phyloP scores from a whole-genome alignment of 2,113 vertebrate genomes.

The Erinaceus europaeus region DNA sequence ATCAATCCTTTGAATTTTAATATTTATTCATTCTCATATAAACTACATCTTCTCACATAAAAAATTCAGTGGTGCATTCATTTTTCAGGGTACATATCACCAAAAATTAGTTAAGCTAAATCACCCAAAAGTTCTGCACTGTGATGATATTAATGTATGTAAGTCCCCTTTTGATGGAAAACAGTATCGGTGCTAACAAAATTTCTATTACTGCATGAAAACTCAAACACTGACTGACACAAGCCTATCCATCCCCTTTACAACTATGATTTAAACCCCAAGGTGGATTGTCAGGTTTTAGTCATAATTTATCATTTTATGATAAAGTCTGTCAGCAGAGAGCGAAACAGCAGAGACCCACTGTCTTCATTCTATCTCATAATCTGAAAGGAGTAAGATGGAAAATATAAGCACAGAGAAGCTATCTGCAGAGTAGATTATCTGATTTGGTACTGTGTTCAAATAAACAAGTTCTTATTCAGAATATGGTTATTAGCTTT shows the following conservation, averaged over 20 bases:
- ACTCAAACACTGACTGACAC: not conserved
- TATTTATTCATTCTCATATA: not conserved
- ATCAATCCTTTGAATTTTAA: not conserved
- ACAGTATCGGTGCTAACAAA: constrained; percentile 3
- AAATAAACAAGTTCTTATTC: constrained; percentile 28
- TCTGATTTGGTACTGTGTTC: constrained; percentile 23
- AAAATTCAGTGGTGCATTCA: not conserved
- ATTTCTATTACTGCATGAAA: constrained; percentile 1
- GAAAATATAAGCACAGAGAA: constrained; percentile 5
- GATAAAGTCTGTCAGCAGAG: not conserved
- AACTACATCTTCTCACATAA: not conserved
- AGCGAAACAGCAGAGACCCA: not conserved
- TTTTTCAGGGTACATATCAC: not conserved
- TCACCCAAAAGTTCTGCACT: not conserved
- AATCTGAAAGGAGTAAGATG: constrained; percentile 5
- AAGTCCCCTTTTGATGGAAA: not conserved
- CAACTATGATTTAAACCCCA: not conserved
- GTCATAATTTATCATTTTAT: constrained; percentile 29
- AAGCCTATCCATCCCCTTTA: not conserved
- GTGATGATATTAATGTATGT: not conserved
- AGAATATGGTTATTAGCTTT: not conserved
- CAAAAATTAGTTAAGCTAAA: not conserved
- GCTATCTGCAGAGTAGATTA: constrained; percentile 27
- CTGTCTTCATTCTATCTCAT: constrained; percentile 25
- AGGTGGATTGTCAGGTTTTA: not conserved